Conservation (phyloP, 2,113 vertebrate genomes). For the Oryzias melastigma region DNA sequence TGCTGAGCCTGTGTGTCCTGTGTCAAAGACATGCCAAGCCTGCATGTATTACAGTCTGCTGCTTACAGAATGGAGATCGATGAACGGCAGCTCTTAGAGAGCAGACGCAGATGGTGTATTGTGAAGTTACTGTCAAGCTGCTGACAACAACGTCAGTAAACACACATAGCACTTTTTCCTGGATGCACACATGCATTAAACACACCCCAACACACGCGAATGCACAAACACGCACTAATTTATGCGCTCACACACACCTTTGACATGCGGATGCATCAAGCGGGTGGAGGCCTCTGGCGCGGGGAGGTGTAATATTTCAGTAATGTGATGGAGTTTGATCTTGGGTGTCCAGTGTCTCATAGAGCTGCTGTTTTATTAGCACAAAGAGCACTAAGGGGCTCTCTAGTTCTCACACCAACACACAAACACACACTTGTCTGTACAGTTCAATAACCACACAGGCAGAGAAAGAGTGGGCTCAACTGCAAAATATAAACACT, state of each 20-base stretch:
- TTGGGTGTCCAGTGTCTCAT: constrained; percentile 85
- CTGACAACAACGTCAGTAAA: constrained; percentile 87
- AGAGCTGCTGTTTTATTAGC: constrained; percentile 89
- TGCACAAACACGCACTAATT: constrained; percentile 18
- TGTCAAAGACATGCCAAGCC: constrained; percentile 17
- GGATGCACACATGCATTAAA: constrained; percentile 63
- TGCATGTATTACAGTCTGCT: constrained; percentile 32
- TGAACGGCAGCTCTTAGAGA: constrained; percentile 78
- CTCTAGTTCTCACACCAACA: constrained; percentile 77
- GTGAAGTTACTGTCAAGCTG: constrained; percentile 84
- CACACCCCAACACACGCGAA: constrained; percentile 10
- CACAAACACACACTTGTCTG: constrained; percentile 40
- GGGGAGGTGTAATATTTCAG: constrained; percentile 87
- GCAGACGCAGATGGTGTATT: constrained; percentile 80
- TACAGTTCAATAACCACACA: constrained; percentile 66
- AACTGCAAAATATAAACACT: constrained; percentile 38
- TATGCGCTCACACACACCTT: constrained; percentile 44
- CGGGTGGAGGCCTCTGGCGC: constrained; percentile 39
- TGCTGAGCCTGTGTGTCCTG: constrained; percentile 5
- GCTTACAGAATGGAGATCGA: constrained; percentile 73
- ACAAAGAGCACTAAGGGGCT: constrained; percentile 87
- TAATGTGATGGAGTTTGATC: constrained; percentile 95
- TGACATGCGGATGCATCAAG: constrained; percentile 82
- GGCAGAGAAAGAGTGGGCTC: constrained; percentile 22
- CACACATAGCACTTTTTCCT: constrained; percentile 83